Conservation (phyloP, 1,140 invertebrate genomes). For the Liolophura sinensis region DNA sequence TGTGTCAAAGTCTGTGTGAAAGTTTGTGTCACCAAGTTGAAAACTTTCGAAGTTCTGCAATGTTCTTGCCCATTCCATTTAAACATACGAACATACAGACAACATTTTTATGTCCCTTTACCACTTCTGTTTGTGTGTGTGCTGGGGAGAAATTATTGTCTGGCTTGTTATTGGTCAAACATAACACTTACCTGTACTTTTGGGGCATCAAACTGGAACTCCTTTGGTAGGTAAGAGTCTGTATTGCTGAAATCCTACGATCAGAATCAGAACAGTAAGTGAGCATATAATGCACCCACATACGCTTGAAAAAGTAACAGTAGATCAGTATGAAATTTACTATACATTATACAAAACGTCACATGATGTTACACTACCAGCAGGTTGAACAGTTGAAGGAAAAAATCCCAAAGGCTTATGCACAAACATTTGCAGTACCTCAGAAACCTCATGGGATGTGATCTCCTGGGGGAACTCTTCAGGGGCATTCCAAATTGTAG, state of each 20-base stretch:
- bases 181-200: conserved; percentile 34
- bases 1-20: too few species aligned
- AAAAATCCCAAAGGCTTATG: too few species aligned
- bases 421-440: too few species aligned
- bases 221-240: conserved; percentile 53
- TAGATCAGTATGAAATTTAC: too few species aligned
- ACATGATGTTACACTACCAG: too few species aligned
- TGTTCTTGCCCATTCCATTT: too few species aligned
- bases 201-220: conserved; percentile 46
- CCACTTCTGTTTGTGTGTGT: not conserved
- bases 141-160: not conserved
- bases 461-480: not conserved
- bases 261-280: conserved; percentile 7
- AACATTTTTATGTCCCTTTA: conserved; percentile 1
- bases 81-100: not conserved
- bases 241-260: conserved; percentile 44
- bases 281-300: too few species aligned
- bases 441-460: not conserved
- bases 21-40: too few species aligned
- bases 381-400: too few species aligned
- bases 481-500: not conserved
- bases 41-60: too few species aligned
- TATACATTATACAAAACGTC: too few species aligned
- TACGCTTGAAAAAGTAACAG: conserved; percentile 5
- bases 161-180: not conserved